Evolutionary conservation across 1,140 invertebrate genomes (phyloP).

Genomic region (Nymphalis io): DNA sequence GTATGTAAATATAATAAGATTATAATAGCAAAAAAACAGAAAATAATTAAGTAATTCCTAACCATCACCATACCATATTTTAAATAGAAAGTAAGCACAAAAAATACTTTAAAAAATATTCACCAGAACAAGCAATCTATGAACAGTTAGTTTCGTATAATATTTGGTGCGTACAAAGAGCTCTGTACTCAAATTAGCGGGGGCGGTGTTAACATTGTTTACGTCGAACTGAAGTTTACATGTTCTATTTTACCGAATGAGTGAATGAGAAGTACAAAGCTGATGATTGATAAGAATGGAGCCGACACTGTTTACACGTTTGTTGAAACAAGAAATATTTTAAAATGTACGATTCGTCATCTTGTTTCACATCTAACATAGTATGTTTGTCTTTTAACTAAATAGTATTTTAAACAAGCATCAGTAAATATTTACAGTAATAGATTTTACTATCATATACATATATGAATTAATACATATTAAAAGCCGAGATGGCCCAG

Average conservation of each 20-base stretch:
- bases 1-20: too few relatives aligned
- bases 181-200: slow-evolving; percentile 46
- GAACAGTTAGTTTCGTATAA: slow-evolving; percentile 32
- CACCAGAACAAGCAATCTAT: slow-evolving; percentile 13
- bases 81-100: too few relatives aligned
- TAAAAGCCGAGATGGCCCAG: too few relatives aligned
- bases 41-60: too few relatives aligned
- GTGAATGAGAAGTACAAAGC: slow-evolving; percentile 15
- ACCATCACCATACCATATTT: too few relatives aligned
- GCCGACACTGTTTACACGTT: slow-evolving; percentile 2
- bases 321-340: not conserved
- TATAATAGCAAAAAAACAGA: too few relatives aligned
- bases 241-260: slow-evolving; percentile 20
- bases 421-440: too few relatives aligned
- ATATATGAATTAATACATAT: too few relatives aligned
- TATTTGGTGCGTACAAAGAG: slow-evolving; percentile 38
- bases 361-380: too few relatives aligned
- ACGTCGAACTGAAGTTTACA: slow-evolving; percentile 25
- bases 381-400: too few relatives aligned
- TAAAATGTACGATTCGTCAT: not conserved
- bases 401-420: too few relatives aligned
- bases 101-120: not conserved
- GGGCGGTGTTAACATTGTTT: slow-evolving; percentile 41
- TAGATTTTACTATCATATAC: too few relatives aligned
- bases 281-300: slow-evolving; percentile 18